A percentile compares a stretch with the other conserved stretches of the same genome.
Evolutionary conservation across 2,797 vertebrate genomes (phyloP).

Genomic region (Melanotaenia parkinsoni): DNA sequence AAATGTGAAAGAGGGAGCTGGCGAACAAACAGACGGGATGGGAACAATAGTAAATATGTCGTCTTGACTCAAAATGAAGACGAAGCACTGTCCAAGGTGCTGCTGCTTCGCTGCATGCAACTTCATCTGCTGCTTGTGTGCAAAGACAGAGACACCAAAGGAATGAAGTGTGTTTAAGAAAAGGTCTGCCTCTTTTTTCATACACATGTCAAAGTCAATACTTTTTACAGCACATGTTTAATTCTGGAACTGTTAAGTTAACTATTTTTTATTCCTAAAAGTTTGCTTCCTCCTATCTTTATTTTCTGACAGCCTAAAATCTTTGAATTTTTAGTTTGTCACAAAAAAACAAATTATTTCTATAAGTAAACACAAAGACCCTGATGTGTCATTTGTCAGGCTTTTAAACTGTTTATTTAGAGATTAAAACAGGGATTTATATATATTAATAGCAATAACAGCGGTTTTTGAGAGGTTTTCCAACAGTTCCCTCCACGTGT

Average conservation of each 20-base stretch:
- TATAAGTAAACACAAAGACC: no score
- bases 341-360: no score
- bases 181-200: neutral
- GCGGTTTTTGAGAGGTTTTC: neutral
- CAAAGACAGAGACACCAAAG: neutral
- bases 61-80: constrained; percentile 1
- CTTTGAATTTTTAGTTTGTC: no score
- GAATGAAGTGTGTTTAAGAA: neutral
- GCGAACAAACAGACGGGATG: neutral
- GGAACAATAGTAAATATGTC: neutral
- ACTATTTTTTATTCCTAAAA: neutral
- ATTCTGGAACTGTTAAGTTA: no score
- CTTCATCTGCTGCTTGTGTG: constrained; percentile 1
- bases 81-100: constrained; percentile 6
- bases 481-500: neutral
- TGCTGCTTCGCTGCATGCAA: neutral
- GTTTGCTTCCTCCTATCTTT: neutral
- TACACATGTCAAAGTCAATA: neutral
- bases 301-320: neutral
- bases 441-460: no score
- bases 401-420: no score
- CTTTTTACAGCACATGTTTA: neutral
- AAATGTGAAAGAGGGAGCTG: constrained; percentile 45
- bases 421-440: no score
- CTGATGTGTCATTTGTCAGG: no score